A percentile compares a stretch with the other conserved stretches of the same genome.
phyloP scores from a whole-genome alignment of 2,888 invertebrate species.

The Chrysomela aeneicollis region DNA sequence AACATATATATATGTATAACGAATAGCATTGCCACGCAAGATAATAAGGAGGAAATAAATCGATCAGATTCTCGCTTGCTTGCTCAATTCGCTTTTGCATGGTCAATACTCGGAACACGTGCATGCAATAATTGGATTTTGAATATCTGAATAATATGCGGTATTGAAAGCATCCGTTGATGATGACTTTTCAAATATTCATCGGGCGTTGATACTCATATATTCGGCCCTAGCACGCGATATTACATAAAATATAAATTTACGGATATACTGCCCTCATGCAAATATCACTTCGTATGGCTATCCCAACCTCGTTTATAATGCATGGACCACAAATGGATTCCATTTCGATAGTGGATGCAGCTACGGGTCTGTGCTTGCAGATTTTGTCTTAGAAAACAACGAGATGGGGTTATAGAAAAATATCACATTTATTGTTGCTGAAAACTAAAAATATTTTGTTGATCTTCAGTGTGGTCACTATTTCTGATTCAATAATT shows the following conservation, averaged over 20 bases:
- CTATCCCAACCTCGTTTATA: conserved; percentile 26
- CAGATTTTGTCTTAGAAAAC: too few relatives aligned
- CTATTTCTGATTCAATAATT: conserved; percentile 35
- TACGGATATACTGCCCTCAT: conserved; percentile 46
- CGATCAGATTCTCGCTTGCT: too few relatives aligned
- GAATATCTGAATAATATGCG: conserved; percentile 54
- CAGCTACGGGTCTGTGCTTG: too few relatives aligned
- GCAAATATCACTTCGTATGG: conserved; percentile 53
- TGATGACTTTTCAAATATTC: conserved; percentile 55
- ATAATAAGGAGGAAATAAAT: too few relatives aligned
- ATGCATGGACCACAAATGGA: conserved; percentile 22
- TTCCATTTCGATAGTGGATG: neutral
- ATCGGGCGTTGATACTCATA: conserved; percentile 52
- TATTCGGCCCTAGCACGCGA: conserved; percentile 52
- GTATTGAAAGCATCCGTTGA: conserved; percentile 46
- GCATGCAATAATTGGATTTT: conserved; percentile 50
- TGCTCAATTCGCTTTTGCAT: neutral
- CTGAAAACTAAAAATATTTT: too few relatives aligned
- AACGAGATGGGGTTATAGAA: too few relatives aligned
- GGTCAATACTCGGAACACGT: conserved; percentile 40
- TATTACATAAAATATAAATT: conserved; percentile 54
- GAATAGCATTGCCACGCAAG: too few relatives aligned
- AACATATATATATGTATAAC: too few relatives aligned
- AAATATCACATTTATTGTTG: too few relatives aligned
- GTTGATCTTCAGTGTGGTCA: too few relatives aligned